Percentiles rank a stretch among this genome's conserved stretches.
These are phyloP conservation scores for Coecobrya sp. DNA, from an alignment of 2,888 invertebrate species.

Conservation along the genomic window DNA sequence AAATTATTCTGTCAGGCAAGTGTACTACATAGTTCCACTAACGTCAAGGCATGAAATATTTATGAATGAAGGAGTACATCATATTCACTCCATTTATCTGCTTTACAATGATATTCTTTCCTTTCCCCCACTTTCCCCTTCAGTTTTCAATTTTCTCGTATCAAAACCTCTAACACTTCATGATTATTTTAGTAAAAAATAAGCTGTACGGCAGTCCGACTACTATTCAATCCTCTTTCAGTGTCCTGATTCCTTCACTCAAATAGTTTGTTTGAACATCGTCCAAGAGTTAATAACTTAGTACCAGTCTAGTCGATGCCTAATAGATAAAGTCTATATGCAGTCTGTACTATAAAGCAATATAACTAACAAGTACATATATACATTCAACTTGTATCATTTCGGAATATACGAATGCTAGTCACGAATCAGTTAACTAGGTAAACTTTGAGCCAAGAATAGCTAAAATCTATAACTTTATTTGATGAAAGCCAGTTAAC, in stretches of 20 bases:
- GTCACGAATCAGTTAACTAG: slow-evolving; percentile 17
- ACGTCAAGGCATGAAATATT: slow-evolving; percentile 32
- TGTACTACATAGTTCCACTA: background rate
- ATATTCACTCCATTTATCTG: slow-evolving; percentile 17
- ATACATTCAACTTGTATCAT: background rate
- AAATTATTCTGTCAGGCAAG: slow-evolving; percentile 40
- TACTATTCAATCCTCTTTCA: background rate
- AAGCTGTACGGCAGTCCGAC: background rate
- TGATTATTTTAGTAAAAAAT: slow-evolving; percentile 26
- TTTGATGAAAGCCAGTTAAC: background rate
- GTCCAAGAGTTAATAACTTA: background rate
- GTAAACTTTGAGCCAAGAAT: background rate
- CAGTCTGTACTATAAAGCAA: too few relatives aligned
- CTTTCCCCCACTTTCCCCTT: background rate
- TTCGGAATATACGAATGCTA: background rate
- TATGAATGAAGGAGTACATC: slow-evolving; percentile 24
- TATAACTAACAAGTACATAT: background rate
- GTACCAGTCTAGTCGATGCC: too few relatives aligned
- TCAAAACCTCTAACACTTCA: background rate
- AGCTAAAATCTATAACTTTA: slow-evolving; percentile 8
- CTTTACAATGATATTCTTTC: background rate
- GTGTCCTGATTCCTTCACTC: slow-evolving; percentile 46
- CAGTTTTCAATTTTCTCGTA: slow-evolving; percentile 28
- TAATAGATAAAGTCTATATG: too few relatives aligned
- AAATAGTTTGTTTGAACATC: background rate